Evolutionary conservation across 2,113 vertebrate genomes (phyloP).

Genomic region (Jacana jacana): DNA sequence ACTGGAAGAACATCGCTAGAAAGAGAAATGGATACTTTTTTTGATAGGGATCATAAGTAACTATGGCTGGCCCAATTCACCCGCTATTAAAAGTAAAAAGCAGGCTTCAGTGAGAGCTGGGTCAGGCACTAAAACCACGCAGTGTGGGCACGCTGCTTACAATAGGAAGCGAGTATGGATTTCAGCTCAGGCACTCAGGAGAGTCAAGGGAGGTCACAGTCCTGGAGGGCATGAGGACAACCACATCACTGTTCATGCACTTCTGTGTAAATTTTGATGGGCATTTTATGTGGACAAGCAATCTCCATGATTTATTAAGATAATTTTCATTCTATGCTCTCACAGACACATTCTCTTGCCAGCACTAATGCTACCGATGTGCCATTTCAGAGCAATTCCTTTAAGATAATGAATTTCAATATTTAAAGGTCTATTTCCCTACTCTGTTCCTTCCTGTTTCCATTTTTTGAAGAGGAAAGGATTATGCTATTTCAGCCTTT

Average conservation of each 20-base stretch:
- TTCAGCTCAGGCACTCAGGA: neutral
- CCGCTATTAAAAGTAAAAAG: neutral
- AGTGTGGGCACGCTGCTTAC: neutral
- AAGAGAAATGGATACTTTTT: neutral
- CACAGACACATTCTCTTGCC: neutral
- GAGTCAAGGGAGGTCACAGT: neutral
- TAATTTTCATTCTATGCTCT: neutral
- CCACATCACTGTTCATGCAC: neutral
- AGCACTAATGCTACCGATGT: neutral
- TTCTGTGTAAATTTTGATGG: too few relatives aligned
- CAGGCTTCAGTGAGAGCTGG: neutral
- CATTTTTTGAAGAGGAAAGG: neutral
- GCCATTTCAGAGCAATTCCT: neutral
- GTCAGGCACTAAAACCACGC: neutral
- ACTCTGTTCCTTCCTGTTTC: neutral
- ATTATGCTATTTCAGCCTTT: conserved; percentile 11
- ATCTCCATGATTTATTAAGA: neutral
- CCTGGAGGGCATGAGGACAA: neutral
- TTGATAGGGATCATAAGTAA: neutral
- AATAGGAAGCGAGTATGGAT: neutral
- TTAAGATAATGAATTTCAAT: conserved; percentile 7
- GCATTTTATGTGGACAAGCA: neutral
- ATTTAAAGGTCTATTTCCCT: conserved; percentile 4
- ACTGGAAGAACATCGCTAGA: neutral
- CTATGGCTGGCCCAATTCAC: neutral